phyloP scores from a whole-genome alignment of 2,888 invertebrate species.

The Synanthedon tipuliformis region DNA sequence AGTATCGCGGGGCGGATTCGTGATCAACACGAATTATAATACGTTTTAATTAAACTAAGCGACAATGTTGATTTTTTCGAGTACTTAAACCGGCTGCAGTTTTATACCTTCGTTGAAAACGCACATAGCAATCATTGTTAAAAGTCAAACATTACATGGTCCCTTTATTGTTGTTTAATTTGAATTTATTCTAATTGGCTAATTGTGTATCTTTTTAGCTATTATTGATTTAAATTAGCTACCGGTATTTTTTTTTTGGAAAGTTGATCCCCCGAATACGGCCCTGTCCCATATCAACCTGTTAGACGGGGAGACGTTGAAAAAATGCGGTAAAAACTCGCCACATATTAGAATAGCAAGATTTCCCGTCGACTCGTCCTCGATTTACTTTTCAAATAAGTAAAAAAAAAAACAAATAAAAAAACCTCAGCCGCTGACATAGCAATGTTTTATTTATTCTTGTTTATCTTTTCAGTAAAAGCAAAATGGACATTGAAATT shows the following conservation, averaged over 20 bases:
- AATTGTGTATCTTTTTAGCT: too few relatives aligned
- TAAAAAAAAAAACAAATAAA: slow-evolving; percentile 12
- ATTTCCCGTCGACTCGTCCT: slow-evolving; percentile 44
- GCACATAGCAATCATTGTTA: too few relatives aligned
- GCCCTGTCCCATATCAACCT: slow-evolving; percentile 38
- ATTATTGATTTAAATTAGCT: too few relatives aligned
- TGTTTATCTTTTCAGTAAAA: too few relatives aligned
- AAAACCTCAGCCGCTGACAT: slow-evolving; percentile 8
- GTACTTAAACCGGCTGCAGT: too few relatives aligned
- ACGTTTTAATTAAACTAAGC: slow-evolving; percentile 59
- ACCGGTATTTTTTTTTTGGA: too few relatives aligned
- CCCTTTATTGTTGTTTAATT: too few relatives aligned
- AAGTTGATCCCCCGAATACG: slow-evolving; percentile 20
- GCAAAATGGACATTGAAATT: too few relatives aligned
- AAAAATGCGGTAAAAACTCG: slow-evolving; percentile 45
- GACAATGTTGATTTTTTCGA: slow-evolving; percentile 20
- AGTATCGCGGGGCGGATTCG: slow-evolving; percentile 61
- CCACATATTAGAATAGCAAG: slow-evolving; percentile 32
- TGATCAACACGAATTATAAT: slow-evolving; percentile 56
- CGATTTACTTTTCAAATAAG: slow-evolving; percentile 31
- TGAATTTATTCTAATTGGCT: too few relatives aligned
- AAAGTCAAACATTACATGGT: too few relatives aligned
- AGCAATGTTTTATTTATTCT: slow-evolving; percentile 1
- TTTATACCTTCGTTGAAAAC: too few relatives aligned
- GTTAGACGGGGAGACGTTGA: slow-evolving; percentile 28